Percentiles rank a stretch among this genome's conserved stretches.
Evolutionary conservation across 64 coral and sea anemone genomes (phyloP).

Genomic region (Dendronephthya gigantea): DNA sequence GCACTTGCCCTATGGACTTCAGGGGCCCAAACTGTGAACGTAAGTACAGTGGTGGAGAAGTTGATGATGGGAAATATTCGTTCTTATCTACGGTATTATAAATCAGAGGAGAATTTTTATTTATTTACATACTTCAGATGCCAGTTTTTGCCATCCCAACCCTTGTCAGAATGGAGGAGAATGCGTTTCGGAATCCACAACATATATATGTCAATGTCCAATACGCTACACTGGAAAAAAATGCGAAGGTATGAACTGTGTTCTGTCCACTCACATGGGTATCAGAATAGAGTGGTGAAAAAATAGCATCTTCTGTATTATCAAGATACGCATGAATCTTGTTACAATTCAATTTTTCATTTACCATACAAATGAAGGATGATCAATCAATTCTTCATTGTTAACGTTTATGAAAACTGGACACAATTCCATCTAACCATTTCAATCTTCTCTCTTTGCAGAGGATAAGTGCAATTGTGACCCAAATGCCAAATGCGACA

Average conservation of each 20-base stretch:
- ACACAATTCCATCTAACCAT: not conserved
- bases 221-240: constrained; percentile 49
- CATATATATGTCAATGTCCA: constrained; percentile 57
- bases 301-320: too few species aligned
- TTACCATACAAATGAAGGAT: too few species aligned
- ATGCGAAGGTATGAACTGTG: constrained; percentile 58
- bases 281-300: too few species aligned
- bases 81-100: not conserved
- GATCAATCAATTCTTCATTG: too few species aligned
- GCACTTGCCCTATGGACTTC: constrained; percentile 52
- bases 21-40: constrained; percentile 60
- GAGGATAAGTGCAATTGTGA: not conserved
- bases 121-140: not conserved
- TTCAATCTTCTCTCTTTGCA: not conserved
- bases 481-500: not conserved
- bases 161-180: constrained; percentile 79
- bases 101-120: not conserved
- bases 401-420: not conserved
- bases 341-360: too few species aligned
- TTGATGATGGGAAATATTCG: not conserved
- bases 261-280: too few species aligned
- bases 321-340: too few species aligned
- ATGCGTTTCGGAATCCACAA: constrained; percentile 20
- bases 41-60: not conserved
- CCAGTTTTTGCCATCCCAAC: constrained; percentile 54